Base-by-base conservation (phyloP, 1,140 invertebrate species). In the Lepidurus couesii region DNA sequence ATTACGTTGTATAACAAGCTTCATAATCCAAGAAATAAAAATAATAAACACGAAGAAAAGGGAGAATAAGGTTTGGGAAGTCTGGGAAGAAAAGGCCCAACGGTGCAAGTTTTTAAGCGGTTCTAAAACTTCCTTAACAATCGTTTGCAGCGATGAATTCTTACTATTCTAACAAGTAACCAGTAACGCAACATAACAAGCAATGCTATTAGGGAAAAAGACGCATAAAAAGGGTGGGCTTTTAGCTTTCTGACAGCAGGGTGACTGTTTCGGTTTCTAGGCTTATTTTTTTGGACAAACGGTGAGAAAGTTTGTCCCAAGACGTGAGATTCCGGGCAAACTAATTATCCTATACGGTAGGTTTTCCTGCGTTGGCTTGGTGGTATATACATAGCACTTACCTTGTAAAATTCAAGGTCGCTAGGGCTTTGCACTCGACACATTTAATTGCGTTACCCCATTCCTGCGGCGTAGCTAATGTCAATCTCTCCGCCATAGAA, bases 381-480 rank as follows among this genome's bases (percentile, higher is more conserved):
- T 65, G 53, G 53, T 65, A 65, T 65, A 65, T 16, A 65, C 53
- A 65, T 65, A 65, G 16, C 16, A 65, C 53, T 7, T 65, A 65
- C 21, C 21, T 21, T 65, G 21, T 65, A 65, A 65, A 16, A 65
- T 65, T 21, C 53, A 65, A 65, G 53, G 53, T 65, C 53, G 53
- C 53, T 65, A 65, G 53, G 53, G 53, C 53, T 16, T 65, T 65
- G 53, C 53, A 65, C 53, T 21, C 53, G 45, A 65, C 53, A 65
- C 53, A 16, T 65, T 65, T 65, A 65, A 65, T 65, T 65, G 53
- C 53, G 53, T 65, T 65, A 65, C 53, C 53, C 53, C 53, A 65
- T 65, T 65, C 53, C 53, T 65, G 6, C 13, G 21, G 53, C 53
- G 53, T 65, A 21, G 53, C 53, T 65, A 65, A 65, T 65, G 53